These are phyloP conservation scores for Onychomys torridus DNA, from an alignment of 2,797 vertebrate species.

Conservation along the genomic window DNA sequence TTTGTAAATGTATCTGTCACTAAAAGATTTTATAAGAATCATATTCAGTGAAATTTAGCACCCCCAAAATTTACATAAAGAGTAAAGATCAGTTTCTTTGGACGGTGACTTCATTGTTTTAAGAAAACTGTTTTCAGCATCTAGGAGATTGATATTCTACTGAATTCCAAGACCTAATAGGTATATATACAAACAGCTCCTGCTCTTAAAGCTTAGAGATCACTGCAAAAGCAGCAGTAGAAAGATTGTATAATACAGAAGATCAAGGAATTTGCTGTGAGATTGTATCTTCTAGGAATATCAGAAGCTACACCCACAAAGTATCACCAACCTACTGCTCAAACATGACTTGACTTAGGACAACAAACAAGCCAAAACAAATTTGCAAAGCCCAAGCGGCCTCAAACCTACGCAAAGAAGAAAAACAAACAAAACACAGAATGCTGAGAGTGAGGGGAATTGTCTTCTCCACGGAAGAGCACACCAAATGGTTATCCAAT, in stretches of 20 bases:
- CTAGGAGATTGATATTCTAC: not conserved
- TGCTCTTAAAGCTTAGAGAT: not conserved
- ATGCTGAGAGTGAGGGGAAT: not conserved
- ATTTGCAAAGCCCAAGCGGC: too few relatives aligned
- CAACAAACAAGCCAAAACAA: not conserved
- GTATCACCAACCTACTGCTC: not conserved
- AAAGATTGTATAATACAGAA: not conserved
- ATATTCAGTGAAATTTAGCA: not conserved
- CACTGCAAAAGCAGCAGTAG: not conserved
- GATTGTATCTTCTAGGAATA: not conserved
- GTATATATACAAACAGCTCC: not conserved
- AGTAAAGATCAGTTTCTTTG: not conserved
- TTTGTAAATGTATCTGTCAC: not conserved
- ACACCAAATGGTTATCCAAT: not conserved
- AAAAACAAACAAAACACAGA: not conserved
- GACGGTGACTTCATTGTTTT: not conserved
- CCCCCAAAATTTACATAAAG: not conserved
- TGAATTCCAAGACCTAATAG: not conserved
- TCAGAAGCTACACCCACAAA: not conserved
- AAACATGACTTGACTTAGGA: not conserved
- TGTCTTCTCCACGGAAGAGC: not conserved
- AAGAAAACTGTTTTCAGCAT: not conserved
- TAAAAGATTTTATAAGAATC: not conserved
- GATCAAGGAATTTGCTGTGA: too few relatives aligned
- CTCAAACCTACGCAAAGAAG: not conserved